These are phyloP conservation scores for Siniperca undulata DNA, from an alignment of 2,797 vertebrate species.

Conservation along the genomic window DNA sequence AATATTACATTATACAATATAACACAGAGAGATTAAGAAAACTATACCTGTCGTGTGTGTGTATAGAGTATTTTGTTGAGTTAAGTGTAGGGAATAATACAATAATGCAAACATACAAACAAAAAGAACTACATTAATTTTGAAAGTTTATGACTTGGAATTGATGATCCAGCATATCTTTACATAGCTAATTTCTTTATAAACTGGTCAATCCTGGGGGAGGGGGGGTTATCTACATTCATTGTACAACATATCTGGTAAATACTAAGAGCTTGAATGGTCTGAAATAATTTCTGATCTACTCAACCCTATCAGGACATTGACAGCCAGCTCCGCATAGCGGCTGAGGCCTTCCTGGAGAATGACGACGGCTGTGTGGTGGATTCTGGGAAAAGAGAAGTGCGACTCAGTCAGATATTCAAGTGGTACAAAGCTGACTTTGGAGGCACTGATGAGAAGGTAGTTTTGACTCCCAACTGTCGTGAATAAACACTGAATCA, in stretches of 20 bases:
- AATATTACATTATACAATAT: too few relatives aligned
- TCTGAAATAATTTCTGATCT: constrained; percentile 2
- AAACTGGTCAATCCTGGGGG: not conserved
- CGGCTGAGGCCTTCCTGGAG: constrained; percentile 87
- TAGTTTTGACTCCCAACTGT: constrained; percentile 46
- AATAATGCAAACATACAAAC: not conserved
- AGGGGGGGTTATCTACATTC: not conserved
- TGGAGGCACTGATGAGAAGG: constrained; percentile 87
- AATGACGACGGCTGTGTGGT: constrained; percentile 83
- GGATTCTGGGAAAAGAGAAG: constrained; percentile 83
- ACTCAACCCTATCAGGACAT: constrained; percentile 77
- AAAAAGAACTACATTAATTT: not conserved
- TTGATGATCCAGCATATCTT: not conserved
- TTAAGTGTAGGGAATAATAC: not conserved
- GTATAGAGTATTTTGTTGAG: too few relatives aligned
- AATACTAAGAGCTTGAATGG: not conserved
- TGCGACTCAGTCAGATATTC: constrained; percentile 88
- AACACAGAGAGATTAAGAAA: too few relatives aligned
- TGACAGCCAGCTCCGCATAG: constrained; percentile 82
- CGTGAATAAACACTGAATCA: not conserved
- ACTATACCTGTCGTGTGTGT: too few relatives aligned
- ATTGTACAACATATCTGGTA: not conserved
- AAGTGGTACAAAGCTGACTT: constrained; percentile 90
- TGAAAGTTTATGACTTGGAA: not conserved
- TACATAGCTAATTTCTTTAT: not conserved